Conservation (phyloP, 2,888 invertebrate species). For the Idaea biselata region DNA sequence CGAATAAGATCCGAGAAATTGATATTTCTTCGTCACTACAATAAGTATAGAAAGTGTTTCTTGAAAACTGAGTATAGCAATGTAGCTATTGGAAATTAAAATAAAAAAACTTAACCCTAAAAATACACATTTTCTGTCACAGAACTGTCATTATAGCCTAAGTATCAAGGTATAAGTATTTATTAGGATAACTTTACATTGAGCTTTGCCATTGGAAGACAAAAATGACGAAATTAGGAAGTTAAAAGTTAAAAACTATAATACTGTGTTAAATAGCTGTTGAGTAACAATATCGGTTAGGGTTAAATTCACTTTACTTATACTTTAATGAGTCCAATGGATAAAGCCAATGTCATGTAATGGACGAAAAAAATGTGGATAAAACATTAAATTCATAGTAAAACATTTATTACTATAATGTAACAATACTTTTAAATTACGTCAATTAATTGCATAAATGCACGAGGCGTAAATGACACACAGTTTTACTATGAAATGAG, state of each 20-base stretch:
- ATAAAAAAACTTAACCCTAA: too few species aligned
- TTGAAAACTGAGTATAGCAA: background rate
- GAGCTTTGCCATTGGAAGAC: conserved; percentile 13
- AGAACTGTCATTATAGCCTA: conserved; percentile 9
- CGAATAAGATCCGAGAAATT: background rate
- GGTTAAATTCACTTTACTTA: background rate
- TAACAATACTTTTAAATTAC: too few species aligned
- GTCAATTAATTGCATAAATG: too few species aligned
- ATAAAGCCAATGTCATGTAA: background rate
- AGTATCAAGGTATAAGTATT: background rate
- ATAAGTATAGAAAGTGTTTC: too few species aligned
- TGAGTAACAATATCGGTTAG: background rate
- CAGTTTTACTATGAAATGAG: too few species aligned
- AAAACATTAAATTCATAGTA: background rate
- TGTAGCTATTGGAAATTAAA: background rate
- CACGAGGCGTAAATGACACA: too few species aligned
- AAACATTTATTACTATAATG: background rate
- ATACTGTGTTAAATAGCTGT: background rate
- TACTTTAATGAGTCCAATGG: background rate
- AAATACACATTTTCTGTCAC: background rate
- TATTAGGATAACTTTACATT: background rate
- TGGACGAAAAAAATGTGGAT: background rate
- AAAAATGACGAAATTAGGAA: conserved; percentile 5
- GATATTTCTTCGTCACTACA: background rate
- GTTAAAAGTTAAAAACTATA: conserved; percentile 3